Evolutionary conservation across 2,888 invertebrate genomes (phyloP).

Genomic region (Apotomis turbidana): DNA sequence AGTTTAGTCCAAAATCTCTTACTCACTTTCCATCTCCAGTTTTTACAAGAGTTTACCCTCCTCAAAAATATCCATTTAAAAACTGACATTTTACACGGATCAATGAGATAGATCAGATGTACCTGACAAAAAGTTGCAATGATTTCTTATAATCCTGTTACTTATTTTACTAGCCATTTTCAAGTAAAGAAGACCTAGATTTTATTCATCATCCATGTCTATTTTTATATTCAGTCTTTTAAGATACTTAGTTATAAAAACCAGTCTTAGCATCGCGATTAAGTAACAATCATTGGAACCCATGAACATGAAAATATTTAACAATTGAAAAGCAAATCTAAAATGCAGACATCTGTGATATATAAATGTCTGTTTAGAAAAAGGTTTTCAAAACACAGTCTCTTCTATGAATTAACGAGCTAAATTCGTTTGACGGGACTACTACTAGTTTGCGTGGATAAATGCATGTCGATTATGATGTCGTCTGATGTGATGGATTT

Average conservation of each 20-base stretch:
- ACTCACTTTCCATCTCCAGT: too few species aligned
- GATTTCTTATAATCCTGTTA: neutral
- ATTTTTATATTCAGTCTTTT: conserved; percentile 1
- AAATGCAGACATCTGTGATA: conserved; percentile 22
- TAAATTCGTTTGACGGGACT: conserved; percentile 60
- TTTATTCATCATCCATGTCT: neutral
- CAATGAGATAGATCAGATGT: too few species aligned
- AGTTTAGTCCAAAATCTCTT: too few species aligned
- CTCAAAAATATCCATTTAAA: too few species aligned
- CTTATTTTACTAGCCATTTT: neutral
- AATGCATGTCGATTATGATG: conserved; percentile 85
- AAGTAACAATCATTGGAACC: conserved; percentile 28
- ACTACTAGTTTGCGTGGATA: conserved; percentile 54
- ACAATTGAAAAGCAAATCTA: conserved; percentile 29
- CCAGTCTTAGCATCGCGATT: conserved; percentile 32
- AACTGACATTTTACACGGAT: too few species aligned
- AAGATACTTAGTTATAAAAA: neutral
- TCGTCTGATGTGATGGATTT: conserved; percentile 81
- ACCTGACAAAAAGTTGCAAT: neutral
- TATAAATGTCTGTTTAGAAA: conserved; percentile 17
- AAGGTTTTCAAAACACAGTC: conserved; percentile 40
- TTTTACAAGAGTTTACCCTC: too few species aligned
- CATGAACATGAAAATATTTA: conserved; percentile 15
- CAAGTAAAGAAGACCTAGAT: neutral
- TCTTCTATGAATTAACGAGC: conserved; percentile 44